Base-by-base conservation (phyloP, 2,797 vertebrate species). In the Rousettus madagascariensis region DNA sequence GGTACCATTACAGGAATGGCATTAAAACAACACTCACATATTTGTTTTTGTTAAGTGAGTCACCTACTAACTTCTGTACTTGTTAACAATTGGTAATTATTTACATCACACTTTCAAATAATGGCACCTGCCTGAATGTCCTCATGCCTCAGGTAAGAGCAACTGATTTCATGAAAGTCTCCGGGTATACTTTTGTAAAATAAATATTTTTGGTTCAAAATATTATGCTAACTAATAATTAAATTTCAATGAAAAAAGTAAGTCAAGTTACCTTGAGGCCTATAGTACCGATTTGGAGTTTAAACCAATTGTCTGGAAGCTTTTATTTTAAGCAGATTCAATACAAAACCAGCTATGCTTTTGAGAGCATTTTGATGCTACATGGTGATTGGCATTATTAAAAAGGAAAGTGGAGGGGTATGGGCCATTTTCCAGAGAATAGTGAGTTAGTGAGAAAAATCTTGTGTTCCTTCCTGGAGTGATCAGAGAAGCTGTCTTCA, bases 181-280 rank as follows among this genome's bases (percentile, higher is more conserved):
- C 26, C 85, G 28, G 46, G n/a, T 66, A 46, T 72, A 20, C 36
- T 95, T 90, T 91, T 74, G 43, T 74, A 71, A 94, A 71, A 49
- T 51, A 89, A 61, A 17, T 55, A 36, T 9, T 55, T 93, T 38
- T 33, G 6, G 10, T 66, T 75, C 33, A 66, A 74, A 93, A 49
- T 69, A 63, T 49, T 68, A 84, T 57, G 10, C 24, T 90, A 75
- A 79, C 69, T 88, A 80, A 68, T 94, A 74, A 53, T 86, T 95
- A 59, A 55, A 61, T 83, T 51, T 61, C 69, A 86, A 49, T 80
- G 28, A 78, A 68, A 41, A 57, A 43, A 79, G 72, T 20, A 83
- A 61, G 43, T 46, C n/a, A 71, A 16, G 41, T 53, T 65, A 94
- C 61, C 16, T 30, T 4, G 16, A 16, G 5, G 9, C 55, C 28